Base-by-base conservation (phyloP, 92 coral and sea anemone genomes). In the Epizoanthus illoricatus region DNA sequence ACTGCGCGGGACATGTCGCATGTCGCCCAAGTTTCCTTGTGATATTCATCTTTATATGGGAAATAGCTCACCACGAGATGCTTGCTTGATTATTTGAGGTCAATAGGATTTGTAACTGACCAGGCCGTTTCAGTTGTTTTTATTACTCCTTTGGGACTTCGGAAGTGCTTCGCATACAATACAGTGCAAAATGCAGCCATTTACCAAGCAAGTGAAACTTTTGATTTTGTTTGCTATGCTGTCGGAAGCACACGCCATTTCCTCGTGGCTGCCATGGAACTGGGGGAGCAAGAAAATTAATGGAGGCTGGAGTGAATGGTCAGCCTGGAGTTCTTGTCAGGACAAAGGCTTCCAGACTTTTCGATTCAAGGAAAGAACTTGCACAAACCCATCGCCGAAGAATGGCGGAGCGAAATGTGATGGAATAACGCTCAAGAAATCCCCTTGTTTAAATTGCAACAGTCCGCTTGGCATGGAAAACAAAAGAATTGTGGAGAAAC, bases 231-330 rank as follows among this genome's bases (percentile, higher is more conserved):
- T 80, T 71, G 43, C 57, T 59, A 80, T 80, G 56, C 63, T 85
- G n/a, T 87, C 16, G 23, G 61, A 65, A 52, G 56, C 76, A 7
- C 62, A 55, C 49, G 85, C 85, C 33, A 7, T 88, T 56, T 73
- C 66, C 7, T 49, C 86, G 5, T 87, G 87, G 87, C 73, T 81
- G 57, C 90, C 90, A 17, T 88, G 90, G 90, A 84, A 72, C n/a
- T 88, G 85, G 91, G 85, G 61, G 24, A 65, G 33, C 11, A 79
- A 88, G 70, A 89, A 86, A 23, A 79, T 93, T 11, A 85, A 93
- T 84, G 97, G 97, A 18, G 86, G 86, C n/a, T 93, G 97, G 97
- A 91, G 88, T 79, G 64, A 81, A 55, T 93, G 97, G 97, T 86
- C 94, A 18, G 28, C 84, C 2, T 93, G 92, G 92, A 90, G 94